Percentiles rank a stretch among this genome's conserved stretches.
Evolutionary conservation across 2,888 invertebrate genomes (phyloP).

Genomic region (Masnerella sp.): DNA sequence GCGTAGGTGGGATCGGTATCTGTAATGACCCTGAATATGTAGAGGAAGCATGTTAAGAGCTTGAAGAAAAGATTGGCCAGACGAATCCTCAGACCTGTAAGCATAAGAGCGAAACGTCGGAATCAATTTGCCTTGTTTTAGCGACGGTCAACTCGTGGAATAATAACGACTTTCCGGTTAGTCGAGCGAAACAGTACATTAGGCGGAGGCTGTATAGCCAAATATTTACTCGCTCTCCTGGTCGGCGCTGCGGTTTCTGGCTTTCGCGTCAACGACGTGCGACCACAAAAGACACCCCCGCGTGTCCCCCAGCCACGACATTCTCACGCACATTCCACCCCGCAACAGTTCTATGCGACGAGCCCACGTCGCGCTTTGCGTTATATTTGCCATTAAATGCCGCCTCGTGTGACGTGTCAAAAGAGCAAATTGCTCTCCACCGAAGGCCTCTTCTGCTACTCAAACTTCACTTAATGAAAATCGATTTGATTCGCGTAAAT

Average conservation of each 20-base stretch:
- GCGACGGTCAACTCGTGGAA: slow-evolving; percentile 29
- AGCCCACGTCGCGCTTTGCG: slow-evolving; percentile 38
- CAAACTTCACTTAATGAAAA: slow-evolving; percentile 39
- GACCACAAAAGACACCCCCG: slow-evolving; percentile 48
- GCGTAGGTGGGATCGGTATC: slow-evolving; percentile 93
- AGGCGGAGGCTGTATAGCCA: slow-evolving; percentile 34
- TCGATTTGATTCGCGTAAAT: slow-evolving; percentile 12
- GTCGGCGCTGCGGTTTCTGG: slow-evolving; percentile 51
- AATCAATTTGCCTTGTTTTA: slow-evolving; percentile 30
- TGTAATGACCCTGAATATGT: slow-evolving; percentile 94
- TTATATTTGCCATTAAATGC: slow-evolving; percentile 49
- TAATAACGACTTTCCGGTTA: slow-evolving; percentile 44
- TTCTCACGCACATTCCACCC: slow-evolving; percentile 52
- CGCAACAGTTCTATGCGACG: slow-evolving; percentile 35
- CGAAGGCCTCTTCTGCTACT: slow-evolving; percentile 9
- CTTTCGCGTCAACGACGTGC: slow-evolving; percentile 50
- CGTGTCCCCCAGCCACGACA: no score
- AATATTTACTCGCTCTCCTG: slow-evolving; percentile 57
- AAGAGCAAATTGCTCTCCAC: slow-evolving; percentile 52
- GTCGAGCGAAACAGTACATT: slow-evolving; percentile 30
- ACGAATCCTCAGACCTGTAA: slow-evolving; percentile 97
- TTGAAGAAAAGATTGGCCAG: slow-evolving; percentile 98
- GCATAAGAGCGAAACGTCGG: slow-evolving; percentile 63
- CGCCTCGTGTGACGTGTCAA: slow-evolving; percentile 38
- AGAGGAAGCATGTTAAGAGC: slow-evolving; percentile 96